Percentiles rank a stretch among this genome's conserved stretches.
These are phyloP conservation scores for Sceliomorpha sp. DNA, from an alignment of 2,888 invertebrate genomes.

Conservation along the genomic window DNA sequence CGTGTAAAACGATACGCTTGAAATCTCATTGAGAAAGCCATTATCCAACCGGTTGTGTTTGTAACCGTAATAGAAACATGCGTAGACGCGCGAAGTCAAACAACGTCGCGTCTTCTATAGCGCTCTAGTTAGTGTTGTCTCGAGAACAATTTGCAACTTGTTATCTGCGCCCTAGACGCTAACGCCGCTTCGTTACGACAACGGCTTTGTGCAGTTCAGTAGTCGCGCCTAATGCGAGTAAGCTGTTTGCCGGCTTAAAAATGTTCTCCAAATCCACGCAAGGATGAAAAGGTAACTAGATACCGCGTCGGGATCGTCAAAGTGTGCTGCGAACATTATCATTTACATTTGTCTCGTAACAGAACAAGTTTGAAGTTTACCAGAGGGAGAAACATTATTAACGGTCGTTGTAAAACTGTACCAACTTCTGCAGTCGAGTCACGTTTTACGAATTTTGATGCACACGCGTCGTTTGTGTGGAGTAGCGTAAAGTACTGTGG, in stretches of 20 bases:
- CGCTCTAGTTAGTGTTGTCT: conserved; percentile 31
- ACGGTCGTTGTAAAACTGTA: too few species aligned
- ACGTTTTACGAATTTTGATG: too few species aligned
- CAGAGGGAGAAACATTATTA: too few species aligned
- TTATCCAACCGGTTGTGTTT: conserved; percentile 52
- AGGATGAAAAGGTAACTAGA: conserved; percentile 21
- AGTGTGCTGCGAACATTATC: conserved; percentile 29
- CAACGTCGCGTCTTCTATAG: conserved; percentile 30
- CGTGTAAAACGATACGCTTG: conserved; percentile 74
- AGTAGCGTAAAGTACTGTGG: too few species aligned
- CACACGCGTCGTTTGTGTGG: too few species aligned
- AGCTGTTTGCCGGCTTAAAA: conserved; percentile 43
- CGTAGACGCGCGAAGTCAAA: conserved; percentile 19
- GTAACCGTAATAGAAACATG: conserved; percentile 25
- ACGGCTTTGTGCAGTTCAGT: conserved; percentile 42
- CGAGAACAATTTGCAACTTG: conserved; percentile 48
- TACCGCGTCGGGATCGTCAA: conserved; percentile 23
- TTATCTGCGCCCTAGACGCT: conserved; percentile 34
- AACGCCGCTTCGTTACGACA: conserved; percentile 19
- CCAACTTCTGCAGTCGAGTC: too few species aligned
- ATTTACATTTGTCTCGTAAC: conserved; percentile 24
- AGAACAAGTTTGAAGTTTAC: conserved; percentile 4
- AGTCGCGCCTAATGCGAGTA: conserved; percentile 44
- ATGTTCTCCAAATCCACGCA: conserved; percentile 20
- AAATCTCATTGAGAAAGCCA: conserved; percentile 67